Evolutionary conservation across 2,113 vertebrate genomes (phyloP), one percentile per base, ranked within the genome.

Genomic region (Malurus cyaneus): DNA sequence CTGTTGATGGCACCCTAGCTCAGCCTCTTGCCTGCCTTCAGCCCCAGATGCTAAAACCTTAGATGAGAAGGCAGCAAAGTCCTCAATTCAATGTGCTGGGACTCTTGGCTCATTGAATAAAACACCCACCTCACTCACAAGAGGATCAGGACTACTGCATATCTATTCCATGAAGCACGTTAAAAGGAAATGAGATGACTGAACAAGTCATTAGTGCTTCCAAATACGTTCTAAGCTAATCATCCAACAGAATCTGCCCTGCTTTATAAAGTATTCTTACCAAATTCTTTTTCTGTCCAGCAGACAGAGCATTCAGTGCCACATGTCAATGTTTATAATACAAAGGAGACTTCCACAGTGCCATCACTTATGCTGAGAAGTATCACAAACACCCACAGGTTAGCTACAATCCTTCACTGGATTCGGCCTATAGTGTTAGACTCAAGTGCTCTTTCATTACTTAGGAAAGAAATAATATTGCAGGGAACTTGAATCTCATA

Each of bases 281-380:
- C 34, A 3, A 14, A 69, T 36, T 69, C 11, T 56, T 32, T 12
- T 76, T 57, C 77, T 87, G 65, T 65, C 53, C 49, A 65, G 57
- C 5, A 25, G 73, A 73, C 26, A 54, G 29, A 71, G 36, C 44
- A 52, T 36, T 12, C 24, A n/a, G 67, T 57, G 28, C 42, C 49
- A 83, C 14, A 18, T 9, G 21, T 23, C 60, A 31, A 8, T 4
- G 0, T 39, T 47, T 46, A 7, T 24, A 70, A 64, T 3, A 57
- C 11, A 65, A 36, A 62, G 56, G 36, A 70, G 65, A 74, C n/a
- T 42, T 74, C 41, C 18, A 52, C 50, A 41, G 26, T 28, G 52
- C 56, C 69, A 26, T 31, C 18, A 1, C 36, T 62, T 0, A 0
- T 12, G 8, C 39, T 47, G 56, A 31, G 12, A 65, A 74, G 34